Percentiles rank a stretch among this genome's conserved stretches.
Evolutionary conservation across 2,888 invertebrate genomes (phyloP).

Genomic region (Morpho achilles): DNA sequence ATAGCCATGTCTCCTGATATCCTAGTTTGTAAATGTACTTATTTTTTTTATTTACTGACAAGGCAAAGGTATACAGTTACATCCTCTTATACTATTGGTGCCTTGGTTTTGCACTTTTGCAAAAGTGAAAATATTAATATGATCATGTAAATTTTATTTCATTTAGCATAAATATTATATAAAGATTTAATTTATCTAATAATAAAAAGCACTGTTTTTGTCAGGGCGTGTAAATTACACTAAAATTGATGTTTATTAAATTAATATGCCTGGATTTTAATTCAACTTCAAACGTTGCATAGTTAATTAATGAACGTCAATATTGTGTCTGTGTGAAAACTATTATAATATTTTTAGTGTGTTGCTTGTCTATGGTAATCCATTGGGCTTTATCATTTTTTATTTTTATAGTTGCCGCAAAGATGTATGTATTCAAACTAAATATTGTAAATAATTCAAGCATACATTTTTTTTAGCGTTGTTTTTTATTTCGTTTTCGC

Average conservation of each 20-base stretch:
- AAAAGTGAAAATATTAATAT: neutral
- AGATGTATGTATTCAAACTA: neutral
- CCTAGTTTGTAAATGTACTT: too few relatives aligned
- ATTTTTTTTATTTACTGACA: slow-evolving; percentile 9
- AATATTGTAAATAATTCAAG: neutral
- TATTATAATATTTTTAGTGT: slow-evolving; percentile 53
- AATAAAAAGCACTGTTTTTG: slow-evolving; percentile 22
- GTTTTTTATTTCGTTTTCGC: slow-evolving; percentile 52
- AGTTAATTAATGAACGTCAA: slow-evolving; percentile 13
- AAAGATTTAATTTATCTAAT: neutral
- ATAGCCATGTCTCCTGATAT: too few relatives aligned
- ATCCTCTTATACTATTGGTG: neutral
- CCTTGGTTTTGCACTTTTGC: slow-evolving; percentile 8
- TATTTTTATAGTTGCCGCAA: slow-evolving; percentile 28
- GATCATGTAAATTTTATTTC: neutral
- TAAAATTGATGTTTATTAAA: slow-evolving; percentile 14
- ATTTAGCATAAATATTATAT: too few relatives aligned
- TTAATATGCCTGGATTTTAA: neutral
- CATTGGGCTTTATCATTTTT: slow-evolving; percentile 32
- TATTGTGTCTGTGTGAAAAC: slow-evolving; percentile 27
- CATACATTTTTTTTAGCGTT: slow-evolving; percentile 36
- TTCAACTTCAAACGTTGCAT: neutral
- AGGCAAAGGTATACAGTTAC: slow-evolving; percentile 10
- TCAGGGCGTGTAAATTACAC: slow-evolving; percentile 21
- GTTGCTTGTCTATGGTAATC: slow-evolving; percentile 51